Evolutionary conservation across 1,140 invertebrate genomes (phyloP), one percentile per base, ranked within the genome.

Genomic region (Euschistus heros): DNA sequence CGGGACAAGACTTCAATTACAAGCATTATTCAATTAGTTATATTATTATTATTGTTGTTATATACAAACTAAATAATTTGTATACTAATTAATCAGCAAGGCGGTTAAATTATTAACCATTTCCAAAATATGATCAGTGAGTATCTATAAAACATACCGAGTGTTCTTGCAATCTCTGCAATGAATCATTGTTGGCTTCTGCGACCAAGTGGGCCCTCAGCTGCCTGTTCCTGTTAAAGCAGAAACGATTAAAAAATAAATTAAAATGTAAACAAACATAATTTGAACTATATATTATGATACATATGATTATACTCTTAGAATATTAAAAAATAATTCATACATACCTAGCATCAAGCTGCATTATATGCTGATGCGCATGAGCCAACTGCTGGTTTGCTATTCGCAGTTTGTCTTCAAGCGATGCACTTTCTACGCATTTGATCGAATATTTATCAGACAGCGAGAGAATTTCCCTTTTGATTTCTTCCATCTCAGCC

Each of bases 391-490:
- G 87, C 69, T 86, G 84, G n/a, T 83, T 86, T 62, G 89, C 80
- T 30, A 80, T 76, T 61, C 86, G 83, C 24, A 94, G 79, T 73
- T 91, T 86, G 74, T 94, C 91, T 72, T 93, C 89, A 47, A 94
- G 75, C 22, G 87, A 84, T 0, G 91, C 89, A 15, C 89, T 89
- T 75, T 95, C 91, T 55, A 94, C 83, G 76, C 92, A 94, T 74
- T 94, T 95, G 13, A 89, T 83, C 1, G 91, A 93, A 76, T 94
- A 92, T 72, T 92, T 90, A 68, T 94, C 88, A 0, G 90, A 92
- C 57, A 96, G 79, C 17, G 89, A 90, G 22, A 92, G 77, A 71
- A 96, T 88, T 75, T 94, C 91, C 68, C 84, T 81, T 67, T 88
- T 86, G 60, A 94, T 87, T 73, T 89, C 86, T 70, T 88, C 85